phyloP scores from a whole-genome alignment of 2,797 vertebrate genomes.

The Myoxocephalus aenaeus region DNA sequence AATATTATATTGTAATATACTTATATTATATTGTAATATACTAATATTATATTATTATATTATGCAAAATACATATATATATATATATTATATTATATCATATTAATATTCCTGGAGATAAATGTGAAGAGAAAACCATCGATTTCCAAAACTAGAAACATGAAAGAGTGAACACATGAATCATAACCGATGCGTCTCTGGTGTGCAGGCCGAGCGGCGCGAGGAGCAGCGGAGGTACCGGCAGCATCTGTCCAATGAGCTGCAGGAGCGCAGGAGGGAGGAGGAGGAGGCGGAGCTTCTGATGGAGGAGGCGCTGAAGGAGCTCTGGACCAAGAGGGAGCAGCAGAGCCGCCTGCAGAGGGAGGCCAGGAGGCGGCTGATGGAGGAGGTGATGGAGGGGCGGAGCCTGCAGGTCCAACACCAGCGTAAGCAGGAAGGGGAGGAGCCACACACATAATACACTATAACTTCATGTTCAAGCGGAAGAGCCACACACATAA shows the following conservation, averaged over 20 bases:
- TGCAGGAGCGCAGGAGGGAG: constrained; percentile 78
- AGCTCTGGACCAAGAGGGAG: constrained; percentile 75
- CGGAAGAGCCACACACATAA: no score
- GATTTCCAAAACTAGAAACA: no score
- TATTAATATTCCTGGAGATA: no score
- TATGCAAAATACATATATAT: no score
- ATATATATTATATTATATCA: no score
- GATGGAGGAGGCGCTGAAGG: constrained; percentile 80
- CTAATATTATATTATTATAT: no score
- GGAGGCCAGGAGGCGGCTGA: constrained; percentile 83
- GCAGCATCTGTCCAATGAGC: constrained; percentile 83
- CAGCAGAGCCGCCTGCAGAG: constrained; percentile 74
- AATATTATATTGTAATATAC: no score
- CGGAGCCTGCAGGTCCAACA: constrained; percentile 87
- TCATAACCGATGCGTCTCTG: background rate
- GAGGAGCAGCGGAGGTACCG: constrained; percentile 86
- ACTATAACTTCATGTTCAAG: no score
- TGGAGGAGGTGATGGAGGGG: constrained; percentile 85
- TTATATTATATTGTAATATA: no score
- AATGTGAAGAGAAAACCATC: no score
- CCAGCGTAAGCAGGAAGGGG: constrained; percentile 78
- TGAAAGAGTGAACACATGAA: no score
- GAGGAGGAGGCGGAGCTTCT: constrained; percentile 83
- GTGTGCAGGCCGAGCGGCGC: constrained; percentile 79
- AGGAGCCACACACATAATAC: no score